Base-by-base conservation (phyloP, 2,888 invertebrate genomes). In the Onchidella celtica region DNA sequence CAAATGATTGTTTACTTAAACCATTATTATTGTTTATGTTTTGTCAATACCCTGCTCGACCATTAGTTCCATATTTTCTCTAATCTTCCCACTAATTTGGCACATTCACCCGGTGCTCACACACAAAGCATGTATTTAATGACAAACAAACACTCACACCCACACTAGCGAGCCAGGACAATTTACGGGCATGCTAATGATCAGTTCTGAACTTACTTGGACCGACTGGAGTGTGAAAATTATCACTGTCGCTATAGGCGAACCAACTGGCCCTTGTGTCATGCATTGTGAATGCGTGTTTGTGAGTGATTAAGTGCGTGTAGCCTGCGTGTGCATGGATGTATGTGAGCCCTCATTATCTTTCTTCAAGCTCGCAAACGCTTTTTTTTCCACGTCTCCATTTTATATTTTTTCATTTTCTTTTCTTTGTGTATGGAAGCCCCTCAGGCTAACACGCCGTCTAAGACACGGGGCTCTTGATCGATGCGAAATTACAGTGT, bases 401-500 rank as follows among this genome's bases (percentile, higher is more conserved):
- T n/a, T n/a, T n/a, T n/a, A n/a, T n/a, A n/a, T n/a, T n/a, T n/a
- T n/a, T n/a, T n/a, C n/a, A n/a, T n/a, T n/a, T n/a, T n/a, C n/a
- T n/a, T n/a, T n/a, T n/a, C n/a, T n/a, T n/a, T n/a, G n/a, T n/a
- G n/a, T n/a, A n/a, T n/a, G n/a, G n/a, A n/a, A n/a, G n/a, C n/a
- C 40, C 11, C 59, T 55, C 36, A 34, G 4, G 59, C 24, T 34
- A 24, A 61, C 9, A 2, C 36, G 27, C 36, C 24, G 24, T 9
- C 32, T 32, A 59, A 73, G 73, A 73, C 38, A 59, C 21, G 36
- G 29, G 21, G n/a, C 2, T 1, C 2, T 0, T 36, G 73, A 73
- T 73, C 73, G 73, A 73, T 73, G 73, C n/a, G 11, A 73, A 61
- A 73, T 61, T 57, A 73, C 55, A 59, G 61, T 1, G 73, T 34